Evolutionary conservation across 2,888 invertebrate genomes (phyloP).

Genomic region (Eilema depressum): DNA sequence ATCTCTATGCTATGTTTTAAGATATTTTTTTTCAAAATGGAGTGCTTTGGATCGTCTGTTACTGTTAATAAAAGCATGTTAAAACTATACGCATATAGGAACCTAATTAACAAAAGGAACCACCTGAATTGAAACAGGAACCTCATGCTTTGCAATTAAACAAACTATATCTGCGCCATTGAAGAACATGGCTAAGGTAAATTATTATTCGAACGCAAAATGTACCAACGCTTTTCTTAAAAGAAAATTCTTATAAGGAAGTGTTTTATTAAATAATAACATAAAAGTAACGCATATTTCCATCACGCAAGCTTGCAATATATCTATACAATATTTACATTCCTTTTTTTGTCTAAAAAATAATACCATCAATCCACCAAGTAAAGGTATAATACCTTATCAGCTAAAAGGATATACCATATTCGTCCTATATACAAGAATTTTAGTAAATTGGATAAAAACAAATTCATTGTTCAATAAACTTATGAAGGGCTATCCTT

Average conservation of each 20-base stretch:
- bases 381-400: constrained; percentile 34
- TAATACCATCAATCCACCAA: constrained; percentile 37
- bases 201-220: neutral
- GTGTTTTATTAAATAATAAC: constrained; percentile 31
- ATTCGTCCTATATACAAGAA: constrained; percentile 16
- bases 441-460: neutral
- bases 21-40: too few species aligned
- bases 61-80: too few species aligned
- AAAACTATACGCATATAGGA: too few species aligned
- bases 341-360: constrained; percentile 35
- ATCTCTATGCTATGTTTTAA: too few species aligned
- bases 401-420: constrained; percentile 23
- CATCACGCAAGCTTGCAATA: constrained; percentile 41
- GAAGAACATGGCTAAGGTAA: too few species aligned
- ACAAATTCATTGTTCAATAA: neutral
- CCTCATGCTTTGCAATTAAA: neutral
- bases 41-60: too few species aligned
- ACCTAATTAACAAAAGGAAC: too few species aligned
- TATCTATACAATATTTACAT: constrained; percentile 39
- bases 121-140: neutral
- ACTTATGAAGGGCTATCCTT: neutral
- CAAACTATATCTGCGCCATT: neutral
- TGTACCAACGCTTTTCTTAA: too few species aligned
- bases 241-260: neutral
- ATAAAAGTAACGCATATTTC: constrained; percentile 40